Conservation (phyloP, 2,797 vertebrate species). For the Anguilla megastoma region DNA sequence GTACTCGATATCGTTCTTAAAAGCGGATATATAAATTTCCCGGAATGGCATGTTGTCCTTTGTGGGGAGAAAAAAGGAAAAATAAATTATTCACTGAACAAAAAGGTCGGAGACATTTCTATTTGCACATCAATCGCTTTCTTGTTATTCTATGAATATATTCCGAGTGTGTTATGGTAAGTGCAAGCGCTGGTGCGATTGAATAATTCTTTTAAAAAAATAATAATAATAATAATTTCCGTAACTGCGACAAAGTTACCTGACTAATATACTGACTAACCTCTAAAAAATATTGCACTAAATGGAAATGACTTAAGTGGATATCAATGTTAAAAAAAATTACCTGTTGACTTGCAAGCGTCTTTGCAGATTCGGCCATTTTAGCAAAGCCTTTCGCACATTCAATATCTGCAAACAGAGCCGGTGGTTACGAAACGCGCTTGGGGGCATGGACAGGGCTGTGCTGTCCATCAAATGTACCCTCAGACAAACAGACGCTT, state of each 20-base stretch:
- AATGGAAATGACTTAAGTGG: neutral
- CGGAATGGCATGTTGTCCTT: conserved; percentile 96
- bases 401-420: conserved; percentile 81
- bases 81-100: neutral
- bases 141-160: neutral
- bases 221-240: neutral
- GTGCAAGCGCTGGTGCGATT: neutral
- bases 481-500: neutral
- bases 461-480: neutral
- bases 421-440: conserved; percentile 22
- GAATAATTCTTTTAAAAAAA: neutral
- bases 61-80: conserved; percentile 19
- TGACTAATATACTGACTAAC: neutral
- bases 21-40: conserved; percentile 85
- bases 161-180: neutral
- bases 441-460: conserved; percentile 6
- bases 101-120: neutral
- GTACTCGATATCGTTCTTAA: conserved; percentile 88
- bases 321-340: conserved; percentile 41
- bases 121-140: neutral
- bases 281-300: neutral
- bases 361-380: conserved; percentile 92
- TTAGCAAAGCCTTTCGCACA: conserved; percentile 90
- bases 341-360: conserved; percentile 87
- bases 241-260: neutral